A percentile compares a stretch with the other conserved stretches of the same genome.
phyloP scores from a whole-genome alignment of 2,888 invertebrate species.

The Cecidostiba fungosa region DNA sequence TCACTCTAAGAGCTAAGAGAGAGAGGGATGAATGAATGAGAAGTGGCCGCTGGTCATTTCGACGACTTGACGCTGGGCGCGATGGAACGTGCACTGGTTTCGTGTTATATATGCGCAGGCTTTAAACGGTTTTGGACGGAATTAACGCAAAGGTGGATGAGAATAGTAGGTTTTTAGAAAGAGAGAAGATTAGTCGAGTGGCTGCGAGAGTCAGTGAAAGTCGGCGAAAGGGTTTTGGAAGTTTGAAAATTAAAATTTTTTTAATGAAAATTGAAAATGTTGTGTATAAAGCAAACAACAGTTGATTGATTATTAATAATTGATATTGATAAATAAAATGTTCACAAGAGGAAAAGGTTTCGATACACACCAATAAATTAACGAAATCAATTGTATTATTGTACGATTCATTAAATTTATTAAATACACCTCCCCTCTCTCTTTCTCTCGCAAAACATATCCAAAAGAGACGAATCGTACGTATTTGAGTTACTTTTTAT shows the following conservation, averaged over 20 bases:
- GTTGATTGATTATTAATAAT: background rate
- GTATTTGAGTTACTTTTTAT: conserved; percentile 12
- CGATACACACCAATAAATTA: background rate
- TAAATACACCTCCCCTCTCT: conserved; percentile 58
- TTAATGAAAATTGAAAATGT: too few species aligned
- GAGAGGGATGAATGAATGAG: background rate
- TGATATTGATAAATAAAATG: conserved; percentile 9
- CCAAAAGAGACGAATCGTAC: conserved; percentile 50
- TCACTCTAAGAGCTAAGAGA: too few species aligned
- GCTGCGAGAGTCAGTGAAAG: background rate
- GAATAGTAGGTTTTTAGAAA: background rate
- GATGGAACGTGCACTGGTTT: conserved; percentile 6
- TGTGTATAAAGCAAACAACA: too few species aligned
- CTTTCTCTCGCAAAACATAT: conserved; percentile 33
- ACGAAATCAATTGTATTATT: background rate
- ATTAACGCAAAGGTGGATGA: conserved; percentile 13
- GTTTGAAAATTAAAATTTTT: too few species aligned
- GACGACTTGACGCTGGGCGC: conserved; percentile 9
- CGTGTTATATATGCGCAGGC: background rate
- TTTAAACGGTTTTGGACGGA: background rate
- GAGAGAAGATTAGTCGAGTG: background rate
- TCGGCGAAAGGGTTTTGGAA: background rate
- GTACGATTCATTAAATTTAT: conserved; percentile 59
- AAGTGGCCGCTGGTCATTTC: conserved; percentile 24
- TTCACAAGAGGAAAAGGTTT: background rate